Evolutionary conservation across 23 tunicate species (phyloP).

Genomic region (Halocynthia roretzi): DNA sequence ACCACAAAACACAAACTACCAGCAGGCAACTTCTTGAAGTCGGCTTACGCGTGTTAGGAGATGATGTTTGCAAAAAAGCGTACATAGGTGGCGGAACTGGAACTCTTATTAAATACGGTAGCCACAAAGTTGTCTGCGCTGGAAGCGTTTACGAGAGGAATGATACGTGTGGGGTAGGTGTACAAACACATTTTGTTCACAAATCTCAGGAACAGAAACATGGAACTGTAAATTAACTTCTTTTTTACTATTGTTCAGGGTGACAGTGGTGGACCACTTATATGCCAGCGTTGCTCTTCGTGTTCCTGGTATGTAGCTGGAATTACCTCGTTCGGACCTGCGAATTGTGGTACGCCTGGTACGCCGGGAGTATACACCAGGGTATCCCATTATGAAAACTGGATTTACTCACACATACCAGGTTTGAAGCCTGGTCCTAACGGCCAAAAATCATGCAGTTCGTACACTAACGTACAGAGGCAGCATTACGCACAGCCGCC

Average conservation of each 20-base stretch:
- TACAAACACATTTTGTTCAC: background rate
- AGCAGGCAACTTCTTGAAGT: constrained; percentile 1
- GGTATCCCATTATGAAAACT: constrained; percentile 20
- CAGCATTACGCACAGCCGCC: background rate
- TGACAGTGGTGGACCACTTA: constrained; percentile 53
- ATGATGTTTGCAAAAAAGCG: constrained; percentile 1
- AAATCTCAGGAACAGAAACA: background rate
- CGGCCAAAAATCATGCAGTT: background rate
- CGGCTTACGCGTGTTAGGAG: constrained; percentile 1
- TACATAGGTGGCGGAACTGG: background rate
- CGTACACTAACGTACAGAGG: background rate
- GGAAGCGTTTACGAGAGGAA: constrained; percentile 1
- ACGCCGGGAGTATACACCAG: constrained; percentile 45
- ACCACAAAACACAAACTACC: background rate
- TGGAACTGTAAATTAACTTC: background rate
- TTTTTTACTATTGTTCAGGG: constrained; percentile 22
- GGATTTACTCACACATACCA: constrained; percentile 12
- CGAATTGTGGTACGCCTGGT: constrained; percentile 31
- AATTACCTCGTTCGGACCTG: constrained; percentile 38
- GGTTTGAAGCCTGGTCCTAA: background rate
- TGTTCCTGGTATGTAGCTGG: constrained; percentile 41
- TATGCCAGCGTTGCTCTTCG: constrained; percentile 39
- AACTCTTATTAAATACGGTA: background rate
- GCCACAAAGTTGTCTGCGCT: constrained; percentile 3
- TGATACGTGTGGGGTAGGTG: constrained; percentile 2